Base-by-base conservation (phyloP, 2,113 vertebrate species). In the Quiscalus mexicanus region DNA sequence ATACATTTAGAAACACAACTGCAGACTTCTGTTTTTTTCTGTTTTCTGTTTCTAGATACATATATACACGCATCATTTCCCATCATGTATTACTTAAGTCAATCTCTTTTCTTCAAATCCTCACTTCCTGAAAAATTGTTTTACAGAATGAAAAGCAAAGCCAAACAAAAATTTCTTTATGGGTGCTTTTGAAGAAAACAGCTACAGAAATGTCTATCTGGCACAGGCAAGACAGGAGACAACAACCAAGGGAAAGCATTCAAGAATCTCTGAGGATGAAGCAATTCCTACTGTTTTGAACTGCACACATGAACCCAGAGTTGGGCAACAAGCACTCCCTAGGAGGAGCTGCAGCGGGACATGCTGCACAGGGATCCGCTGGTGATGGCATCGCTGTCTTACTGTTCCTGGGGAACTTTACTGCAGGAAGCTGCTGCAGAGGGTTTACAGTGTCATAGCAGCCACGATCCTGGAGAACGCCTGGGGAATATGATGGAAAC, bases 231-330 rank as follows among this genome's bases (percentile, higher is more conserved):
- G 71, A 42, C n/a, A 41, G 76, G 88, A 92, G 73, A 96, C 76
- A 82, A 96, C 92, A 95, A 95, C 60, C 71, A 90, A 94, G 75
- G 68, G 88, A 93, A 87, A 84, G 68, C 24, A 90, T 90, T 94
- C 92, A 96, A 90, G 80, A 95, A 94, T 93, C 80, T 91, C 82
- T 17, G 73, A 93, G 50, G 56, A 94, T 86, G 85, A 97, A 95
- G 92, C 92, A 96, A 96, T 75, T 95, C 95, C 96, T 96, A 95
- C 95, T 92, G 90, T 94, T 96, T 94, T 96, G 88, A 96, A 96
- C 77, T 41, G 65, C 65, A 68, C 47, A 56, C 69, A 90, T 4
- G 49, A 88, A 71, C 35, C n/a, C 21, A 4, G 85, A 93, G 35
- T 17, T 84, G 79, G 76, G 79, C 37, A 80, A n/a, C 79, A 68